These are phyloP conservation scores for Steinernema khuongi DNA, from an alignment of 1,140 invertebrate genomes.

Conservation along the genomic window DNA sequence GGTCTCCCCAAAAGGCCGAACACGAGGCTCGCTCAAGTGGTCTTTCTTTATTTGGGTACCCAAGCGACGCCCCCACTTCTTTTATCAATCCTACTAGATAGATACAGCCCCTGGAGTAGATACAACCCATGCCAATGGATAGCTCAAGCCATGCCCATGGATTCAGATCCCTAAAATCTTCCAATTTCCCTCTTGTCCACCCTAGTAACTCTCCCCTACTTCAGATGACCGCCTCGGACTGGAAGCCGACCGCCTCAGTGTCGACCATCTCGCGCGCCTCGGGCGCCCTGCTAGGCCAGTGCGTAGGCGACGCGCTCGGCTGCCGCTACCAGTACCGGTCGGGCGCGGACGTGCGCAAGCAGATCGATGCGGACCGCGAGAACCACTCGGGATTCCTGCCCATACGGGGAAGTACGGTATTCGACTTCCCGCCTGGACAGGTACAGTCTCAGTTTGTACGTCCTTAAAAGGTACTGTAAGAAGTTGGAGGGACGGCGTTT, in stretches of 20 bases:
- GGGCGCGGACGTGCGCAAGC: conserved; percentile 18
- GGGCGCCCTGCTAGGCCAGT: conserved; percentile 21
- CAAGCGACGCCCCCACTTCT: too few relatives aligned
- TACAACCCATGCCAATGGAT: too few relatives aligned
- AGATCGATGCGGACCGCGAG: conserved; percentile 19
- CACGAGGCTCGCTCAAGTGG: too few relatives aligned
- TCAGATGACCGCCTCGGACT: background rate
- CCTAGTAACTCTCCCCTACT: too few relatives aligned
- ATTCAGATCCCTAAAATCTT: too few relatives aligned
- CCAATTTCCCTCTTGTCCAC: too few relatives aligned
- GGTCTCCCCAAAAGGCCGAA: too few relatives aligned
- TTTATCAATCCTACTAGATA: too few relatives aligned
- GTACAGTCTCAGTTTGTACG: conserved; percentile 17
- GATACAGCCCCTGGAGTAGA: too few relatives aligned
- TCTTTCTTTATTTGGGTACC: too few relatives aligned
- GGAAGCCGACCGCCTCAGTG: background rate
- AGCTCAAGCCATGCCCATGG: too few relatives aligned
- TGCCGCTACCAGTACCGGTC: conserved; percentile 19
- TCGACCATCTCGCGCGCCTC: background rate
- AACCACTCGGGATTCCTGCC: conserved; percentile 18
- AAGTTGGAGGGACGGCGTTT: background rate
- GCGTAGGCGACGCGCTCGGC: conserved; percentile 23
- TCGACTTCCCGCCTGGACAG: conserved; percentile 29
- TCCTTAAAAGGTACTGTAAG: background rate
- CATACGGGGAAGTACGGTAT: conserved; percentile 20